phyloP scores from a whole-genome alignment of 2,797 vertebrate species.

The Karalla daura region DNA sequence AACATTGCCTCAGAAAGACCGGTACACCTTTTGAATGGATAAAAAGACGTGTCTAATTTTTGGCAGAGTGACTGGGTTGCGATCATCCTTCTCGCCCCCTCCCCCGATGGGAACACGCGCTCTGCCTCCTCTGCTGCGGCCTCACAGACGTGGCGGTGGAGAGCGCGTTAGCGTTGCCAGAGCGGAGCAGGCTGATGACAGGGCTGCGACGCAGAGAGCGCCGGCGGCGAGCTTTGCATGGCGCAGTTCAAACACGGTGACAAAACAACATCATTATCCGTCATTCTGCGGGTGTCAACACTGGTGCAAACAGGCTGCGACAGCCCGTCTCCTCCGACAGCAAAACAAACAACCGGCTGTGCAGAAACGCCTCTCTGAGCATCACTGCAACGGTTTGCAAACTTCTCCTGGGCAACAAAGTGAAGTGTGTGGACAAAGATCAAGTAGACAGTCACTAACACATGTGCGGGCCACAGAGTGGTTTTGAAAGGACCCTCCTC shows the following conservation, averaged over 20 bases:
- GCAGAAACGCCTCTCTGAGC: background rate
- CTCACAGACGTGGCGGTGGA: slow-evolving; percentile 35
- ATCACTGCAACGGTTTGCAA: background rate
- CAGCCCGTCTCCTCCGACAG: slow-evolving; percentile 6
- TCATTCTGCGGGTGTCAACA: slow-evolving; percentile 40
- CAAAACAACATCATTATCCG: slow-evolving; percentile 52
- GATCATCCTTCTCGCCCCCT: slow-evolving; percentile 13
- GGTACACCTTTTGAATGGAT: too few relatives aligned
- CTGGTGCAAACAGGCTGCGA: slow-evolving; percentile 16
- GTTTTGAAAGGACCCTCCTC: background rate
- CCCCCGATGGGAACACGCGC: too few relatives aligned
- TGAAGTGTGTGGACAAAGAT: background rate
- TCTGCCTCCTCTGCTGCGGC: slow-evolving; percentile 31
- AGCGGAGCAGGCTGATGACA: slow-evolving; percentile 46
- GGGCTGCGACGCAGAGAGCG: slow-evolving; percentile 13
- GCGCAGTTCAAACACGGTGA: slow-evolving; percentile 39
- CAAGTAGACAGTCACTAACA: background rate
- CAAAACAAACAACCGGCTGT: slow-evolving; percentile 25
- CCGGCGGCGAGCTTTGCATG: slow-evolving; percentile 21
- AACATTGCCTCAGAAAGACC: too few relatives aligned
- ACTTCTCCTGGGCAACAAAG: slow-evolving; percentile 12
- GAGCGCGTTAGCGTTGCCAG: slow-evolving; percentile 33
- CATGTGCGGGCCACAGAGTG: background rate
- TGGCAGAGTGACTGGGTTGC: too few relatives aligned
- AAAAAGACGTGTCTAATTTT: too few relatives aligned